Evolutionary conservation across 2,797 vertebrate species (phyloP).

Genomic region (Kryptolebias ocellatus): DNA sequence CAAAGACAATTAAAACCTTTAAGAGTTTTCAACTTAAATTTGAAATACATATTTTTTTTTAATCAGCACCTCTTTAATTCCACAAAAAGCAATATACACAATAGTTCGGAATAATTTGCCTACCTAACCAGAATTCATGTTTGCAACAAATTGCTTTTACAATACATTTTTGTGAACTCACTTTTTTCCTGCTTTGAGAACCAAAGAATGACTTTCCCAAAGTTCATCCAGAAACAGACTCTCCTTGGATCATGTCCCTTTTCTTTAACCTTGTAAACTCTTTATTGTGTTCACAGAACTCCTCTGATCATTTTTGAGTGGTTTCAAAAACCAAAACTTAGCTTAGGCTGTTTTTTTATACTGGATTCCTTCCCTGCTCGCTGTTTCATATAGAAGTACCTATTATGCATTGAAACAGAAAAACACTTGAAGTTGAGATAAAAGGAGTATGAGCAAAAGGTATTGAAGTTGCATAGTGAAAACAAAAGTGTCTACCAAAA

Average conservation of each 20-base stretch:
- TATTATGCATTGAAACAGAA: slow-evolving; percentile 30
- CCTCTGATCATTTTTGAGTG: slow-evolving; percentile 14
- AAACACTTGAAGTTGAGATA: not conserved
- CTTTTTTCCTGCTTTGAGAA: slow-evolving; percentile 20
- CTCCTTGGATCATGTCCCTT: slow-evolving; percentile 2
- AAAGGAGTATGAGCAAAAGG: not conserved
- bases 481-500: slow-evolving; percentile 7
- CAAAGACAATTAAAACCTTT: too few relatives aligned
- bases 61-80: too few relatives aligned
- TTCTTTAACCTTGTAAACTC: slow-evolving; percentile 4
- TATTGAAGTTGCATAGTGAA: not conserved
- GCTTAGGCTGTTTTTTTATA: slow-evolving; percentile 27
- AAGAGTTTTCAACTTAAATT: too few relatives aligned
- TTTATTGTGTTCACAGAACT: slow-evolving; percentile 1
- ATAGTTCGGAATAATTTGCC: too few relatives aligned
- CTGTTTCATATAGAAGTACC: slow-evolving; percentile 45
- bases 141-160: not conserved
- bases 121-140: too few relatives aligned
- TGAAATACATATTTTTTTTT: too few relatives aligned
- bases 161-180: slow-evolving; percentile 14
- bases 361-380: slow-evolving; percentile 25
- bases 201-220: slow-evolving; percentile 32
- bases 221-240: slow-evolving; percentile 15
- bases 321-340: slow-evolving; percentile 28
- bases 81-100: too few relatives aligned